Evolutionary conservation across 2,797 vertebrate species (phyloP).

Genomic region (Smutsia gigantea): DNA sequence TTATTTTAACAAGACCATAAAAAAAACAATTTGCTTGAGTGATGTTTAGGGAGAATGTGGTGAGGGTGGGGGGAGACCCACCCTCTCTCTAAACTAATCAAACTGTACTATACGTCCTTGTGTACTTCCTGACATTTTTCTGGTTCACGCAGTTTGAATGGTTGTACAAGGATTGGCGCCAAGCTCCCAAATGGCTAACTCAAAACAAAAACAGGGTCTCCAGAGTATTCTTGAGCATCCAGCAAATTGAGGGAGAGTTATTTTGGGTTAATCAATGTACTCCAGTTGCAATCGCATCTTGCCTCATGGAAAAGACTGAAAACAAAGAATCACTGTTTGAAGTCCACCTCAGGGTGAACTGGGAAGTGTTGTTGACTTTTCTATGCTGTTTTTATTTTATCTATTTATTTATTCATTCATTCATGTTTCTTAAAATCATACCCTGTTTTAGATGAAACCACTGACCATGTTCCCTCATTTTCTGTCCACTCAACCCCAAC

Average conservation of each 20-base stretch:
- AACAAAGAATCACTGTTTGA: constrained; percentile 83
- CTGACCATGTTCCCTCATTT: constrained; percentile 58
- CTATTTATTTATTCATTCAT: too few species aligned
- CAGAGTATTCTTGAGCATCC: constrained; percentile 83
- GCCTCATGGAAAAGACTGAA: constrained; percentile 79
- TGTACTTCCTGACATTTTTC: constrained; percentile 85
- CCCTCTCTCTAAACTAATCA: constrained; percentile 85
- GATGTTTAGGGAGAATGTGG: constrained; percentile 77
- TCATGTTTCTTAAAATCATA: constrained; percentile 47
- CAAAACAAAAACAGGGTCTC: constrained; percentile 86
- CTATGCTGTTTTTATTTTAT: constrained; percentile 58
- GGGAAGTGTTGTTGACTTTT: constrained; percentile 80
- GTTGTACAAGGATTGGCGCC: constrained; percentile 81
- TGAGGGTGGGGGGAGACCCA: neutral
- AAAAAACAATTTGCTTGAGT: constrained; percentile 79
- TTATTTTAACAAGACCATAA: constrained; percentile 85
- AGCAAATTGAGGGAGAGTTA: constrained; percentile 85
- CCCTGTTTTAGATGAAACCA: constrained; percentile 75
- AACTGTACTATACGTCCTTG: constrained; percentile 86
- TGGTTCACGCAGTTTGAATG: constrained; percentile 88
- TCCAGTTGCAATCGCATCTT: constrained; percentile 84
- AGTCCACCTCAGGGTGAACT: constrained; percentile 70
- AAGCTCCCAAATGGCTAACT: constrained; percentile 86
- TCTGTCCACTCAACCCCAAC: neutral
- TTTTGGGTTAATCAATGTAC: constrained; percentile 85